A percentile compares a stretch with the other conserved stretches of the same genome.
Conservation (phyloP, 2,797 vertebrate species). For the Percopsis omiscomaycus region DNA sequence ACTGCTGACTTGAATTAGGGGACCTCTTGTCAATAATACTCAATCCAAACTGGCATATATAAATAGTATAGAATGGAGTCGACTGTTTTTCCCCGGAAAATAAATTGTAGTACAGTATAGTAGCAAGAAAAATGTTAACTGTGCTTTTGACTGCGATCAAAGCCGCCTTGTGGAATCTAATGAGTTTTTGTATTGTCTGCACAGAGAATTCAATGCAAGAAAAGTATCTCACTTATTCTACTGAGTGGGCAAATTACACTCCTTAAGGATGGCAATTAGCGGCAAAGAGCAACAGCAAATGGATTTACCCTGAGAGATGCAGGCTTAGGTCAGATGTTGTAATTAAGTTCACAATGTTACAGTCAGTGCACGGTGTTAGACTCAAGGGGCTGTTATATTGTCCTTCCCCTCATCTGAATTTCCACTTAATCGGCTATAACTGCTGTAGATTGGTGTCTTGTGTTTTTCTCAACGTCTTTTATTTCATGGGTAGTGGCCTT, state of each 20-base stretch:
- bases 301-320: slow-evolving; percentile 26
- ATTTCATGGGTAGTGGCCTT: neutral
- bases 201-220: slow-evolving; percentile 30
- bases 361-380: neutral
- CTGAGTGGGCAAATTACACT: slow-evolving; percentile 36
- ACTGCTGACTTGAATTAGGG: slow-evolving; percentile 55
- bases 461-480: neutral
- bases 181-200: slow-evolving; percentile 30
- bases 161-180: slow-evolving; percentile 29
- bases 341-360: neutral
- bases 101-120: no score
- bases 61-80: no score
- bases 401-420: slow-evolving; percentile 1
- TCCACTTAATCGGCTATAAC: neutral
- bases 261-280: slow-evolving; percentile 17
- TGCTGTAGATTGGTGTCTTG: no score
- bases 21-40: slow-evolving; percentile 41
- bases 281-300: slow-evolving; percentile 16
- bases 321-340: neutral
- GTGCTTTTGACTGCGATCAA: slow-evolving; percentile 34
- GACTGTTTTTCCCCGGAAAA: no score
- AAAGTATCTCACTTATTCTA: slow-evolving; percentile 36
- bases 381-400: slow-evolving; percentile 1
- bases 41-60: slow-evolving; percentile 11
- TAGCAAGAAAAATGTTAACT: slow-evolving; percentile 42